phyloP scores from a whole-genome alignment of 2,113 vertebrate species.

The Meles meles region DNA sequence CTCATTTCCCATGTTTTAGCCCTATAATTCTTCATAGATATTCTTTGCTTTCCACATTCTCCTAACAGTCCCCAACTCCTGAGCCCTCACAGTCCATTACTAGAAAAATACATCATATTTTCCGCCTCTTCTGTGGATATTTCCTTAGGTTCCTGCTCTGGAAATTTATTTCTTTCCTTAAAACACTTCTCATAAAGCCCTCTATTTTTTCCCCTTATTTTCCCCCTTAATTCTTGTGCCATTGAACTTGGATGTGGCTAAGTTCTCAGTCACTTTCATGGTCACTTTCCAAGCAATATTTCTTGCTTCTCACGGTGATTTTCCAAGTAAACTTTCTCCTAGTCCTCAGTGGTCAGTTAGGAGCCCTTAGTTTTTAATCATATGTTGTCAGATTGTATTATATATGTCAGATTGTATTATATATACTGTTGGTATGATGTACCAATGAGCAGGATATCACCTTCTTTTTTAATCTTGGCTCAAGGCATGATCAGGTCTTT shows the following conservation, averaged over 20 bases:
- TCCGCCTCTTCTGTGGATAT: neutral
- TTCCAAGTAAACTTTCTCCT: neutral
- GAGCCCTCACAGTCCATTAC: neutral
- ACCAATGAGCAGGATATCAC: neutral
- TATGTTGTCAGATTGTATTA: neutral
- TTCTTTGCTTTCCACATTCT: no score
- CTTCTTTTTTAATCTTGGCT: neutral
- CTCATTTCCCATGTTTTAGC: neutral
- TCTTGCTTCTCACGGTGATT: neutral
- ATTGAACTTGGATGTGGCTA: neutral
- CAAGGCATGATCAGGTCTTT: neutral
- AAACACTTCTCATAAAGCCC: neutral
- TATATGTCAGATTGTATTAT: neutral
- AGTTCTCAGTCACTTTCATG: neutral
- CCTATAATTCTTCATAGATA: neutral
- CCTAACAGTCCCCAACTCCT: no score
- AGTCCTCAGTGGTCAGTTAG: neutral
- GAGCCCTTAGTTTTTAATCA: neutral
- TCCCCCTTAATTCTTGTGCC: no score
- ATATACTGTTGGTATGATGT: neutral
- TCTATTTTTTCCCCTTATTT: neutral
- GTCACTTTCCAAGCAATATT: neutral
- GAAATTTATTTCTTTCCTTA: neutral
- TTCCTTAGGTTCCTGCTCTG: neutral
- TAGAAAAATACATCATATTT: neutral